Conservation (phyloP, 2,113 vertebrate genomes). For the Glareola pratincola region DNA sequence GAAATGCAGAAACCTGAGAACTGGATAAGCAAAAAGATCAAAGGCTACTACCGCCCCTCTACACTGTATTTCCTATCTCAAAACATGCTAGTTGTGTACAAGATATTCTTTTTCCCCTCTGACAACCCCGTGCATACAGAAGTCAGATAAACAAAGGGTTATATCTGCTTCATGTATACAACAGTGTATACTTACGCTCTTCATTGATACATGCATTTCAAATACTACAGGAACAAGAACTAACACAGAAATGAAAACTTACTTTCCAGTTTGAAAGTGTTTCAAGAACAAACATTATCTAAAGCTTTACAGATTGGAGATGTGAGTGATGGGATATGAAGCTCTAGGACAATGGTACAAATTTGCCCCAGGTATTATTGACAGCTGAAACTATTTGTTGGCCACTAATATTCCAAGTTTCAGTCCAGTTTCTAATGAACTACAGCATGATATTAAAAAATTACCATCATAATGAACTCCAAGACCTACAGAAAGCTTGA, state of each 20-base stretch:
- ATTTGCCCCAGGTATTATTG: background rate
- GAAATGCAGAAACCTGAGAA: slow-evolving; percentile 25
- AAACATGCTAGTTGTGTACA: background rate
- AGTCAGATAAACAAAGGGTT: background rate
- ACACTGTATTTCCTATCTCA: background rate
- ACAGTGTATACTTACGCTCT: background rate
- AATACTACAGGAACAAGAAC: slow-evolving; percentile 1
- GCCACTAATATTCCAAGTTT: background rate
- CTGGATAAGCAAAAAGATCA: background rate
- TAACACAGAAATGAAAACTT: background rate
- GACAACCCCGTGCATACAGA: background rate
- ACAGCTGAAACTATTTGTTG: background rate
- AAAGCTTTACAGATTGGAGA: background rate
- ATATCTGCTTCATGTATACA: background rate
- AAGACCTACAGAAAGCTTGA: background rate
- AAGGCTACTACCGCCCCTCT: background rate
- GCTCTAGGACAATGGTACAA: background rate
- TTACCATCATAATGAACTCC: background rate
- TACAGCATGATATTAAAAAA: background rate
- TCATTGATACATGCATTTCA: background rate
- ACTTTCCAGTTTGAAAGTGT: background rate
- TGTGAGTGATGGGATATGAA: background rate
- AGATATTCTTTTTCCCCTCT: background rate
- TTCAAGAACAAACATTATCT: background rate
- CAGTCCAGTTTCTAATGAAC: background rate